These are phyloP conservation scores for Hycleus cichorii DNA, from an alignment of 1,140 invertebrate species.

Conservation along the genomic window DNA sequence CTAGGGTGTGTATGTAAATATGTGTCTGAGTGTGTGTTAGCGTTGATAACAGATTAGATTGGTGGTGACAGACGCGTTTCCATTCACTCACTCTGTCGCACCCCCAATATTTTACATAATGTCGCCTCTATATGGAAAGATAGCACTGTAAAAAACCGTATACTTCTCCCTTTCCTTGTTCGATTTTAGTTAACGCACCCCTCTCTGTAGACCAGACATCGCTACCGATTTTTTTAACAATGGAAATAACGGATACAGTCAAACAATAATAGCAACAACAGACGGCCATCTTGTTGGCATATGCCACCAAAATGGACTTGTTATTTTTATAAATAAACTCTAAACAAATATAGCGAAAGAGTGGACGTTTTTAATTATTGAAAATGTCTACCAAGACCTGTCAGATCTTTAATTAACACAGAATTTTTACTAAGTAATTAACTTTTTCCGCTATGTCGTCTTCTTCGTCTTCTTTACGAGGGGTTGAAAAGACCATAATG, in stretches of 20 bases:
- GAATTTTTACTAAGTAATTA: not conserved
- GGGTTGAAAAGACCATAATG: too few relatives aligned
- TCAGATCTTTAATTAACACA: not conserved
- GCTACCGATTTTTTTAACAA: conserved; percentile 13
- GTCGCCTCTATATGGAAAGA: not conserved
- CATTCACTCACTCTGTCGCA: conserved; percentile 17
- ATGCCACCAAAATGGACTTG: conserved; percentile 13
- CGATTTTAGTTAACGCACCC: not conserved
- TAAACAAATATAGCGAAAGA: not conserved
- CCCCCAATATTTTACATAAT: conserved; percentile 14
- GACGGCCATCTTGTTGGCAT: conserved; percentile 24
- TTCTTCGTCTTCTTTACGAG: too few relatives aligned
- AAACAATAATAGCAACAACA: not conserved
- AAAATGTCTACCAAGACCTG: not conserved
- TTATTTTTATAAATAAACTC: not conserved
- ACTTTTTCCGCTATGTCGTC: not conserved
- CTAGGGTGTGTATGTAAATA: conserved; percentile 19
- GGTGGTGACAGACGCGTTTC: conserved; percentile 29
- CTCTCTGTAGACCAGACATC: conserved; percentile 3
- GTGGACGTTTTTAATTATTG: conserved; percentile 5
- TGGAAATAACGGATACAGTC: conserved; percentile 18
- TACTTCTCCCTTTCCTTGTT: not conserved
- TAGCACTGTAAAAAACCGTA: not conserved
- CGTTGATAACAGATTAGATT: conserved; percentile 31
- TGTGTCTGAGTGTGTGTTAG: conserved; percentile 15